Conservation (phyloP, 2,797 vertebrate genomes). For the Onychomys leucogaster region DNA sequence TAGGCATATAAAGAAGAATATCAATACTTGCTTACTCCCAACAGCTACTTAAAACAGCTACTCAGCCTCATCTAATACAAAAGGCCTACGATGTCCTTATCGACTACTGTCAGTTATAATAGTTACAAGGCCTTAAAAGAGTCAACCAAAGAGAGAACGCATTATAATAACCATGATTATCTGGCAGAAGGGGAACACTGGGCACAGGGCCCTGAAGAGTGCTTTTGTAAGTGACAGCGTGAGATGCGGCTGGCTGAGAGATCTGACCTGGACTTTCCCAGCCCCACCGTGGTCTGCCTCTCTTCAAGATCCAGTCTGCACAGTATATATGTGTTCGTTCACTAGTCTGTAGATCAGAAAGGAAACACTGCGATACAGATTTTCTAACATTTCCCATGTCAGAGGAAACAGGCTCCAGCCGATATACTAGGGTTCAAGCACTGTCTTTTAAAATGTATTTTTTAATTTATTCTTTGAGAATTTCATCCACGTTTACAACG, state of each 20-base stretch:
- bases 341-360: slow-evolving; percentile 12
- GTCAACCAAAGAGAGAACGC: slow-evolving; percentile 37
- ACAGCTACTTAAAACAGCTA: slow-evolving; percentile 54
- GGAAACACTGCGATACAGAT: background rate
- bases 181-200: background rate
- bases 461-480: background rate
- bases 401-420: background rate
- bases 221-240: background rate
- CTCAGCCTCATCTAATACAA: slow-evolving; percentile 46
- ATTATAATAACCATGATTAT: slow-evolving; percentile 18
- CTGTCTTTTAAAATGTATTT: background rate
- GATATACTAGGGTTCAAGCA: background rate
- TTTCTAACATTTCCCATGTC: background rate
- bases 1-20: background rate
- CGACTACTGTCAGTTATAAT: slow-evolving; percentile 51
- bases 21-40: slow-evolving; percentile 8
- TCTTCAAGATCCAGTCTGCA: background rate
- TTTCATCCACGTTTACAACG: background rate
- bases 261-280: background rate
- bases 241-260: background rate
- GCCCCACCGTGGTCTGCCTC: background rate
- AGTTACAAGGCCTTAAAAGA: slow-evolving; percentile 34
- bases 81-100: slow-evolving; percentile 6
- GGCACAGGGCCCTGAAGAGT: background rate
- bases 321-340: background rate